phyloP scores from a whole-genome alignment of 1,140 invertebrate species.

The Tetranychus cinnabarinus region DNA sequence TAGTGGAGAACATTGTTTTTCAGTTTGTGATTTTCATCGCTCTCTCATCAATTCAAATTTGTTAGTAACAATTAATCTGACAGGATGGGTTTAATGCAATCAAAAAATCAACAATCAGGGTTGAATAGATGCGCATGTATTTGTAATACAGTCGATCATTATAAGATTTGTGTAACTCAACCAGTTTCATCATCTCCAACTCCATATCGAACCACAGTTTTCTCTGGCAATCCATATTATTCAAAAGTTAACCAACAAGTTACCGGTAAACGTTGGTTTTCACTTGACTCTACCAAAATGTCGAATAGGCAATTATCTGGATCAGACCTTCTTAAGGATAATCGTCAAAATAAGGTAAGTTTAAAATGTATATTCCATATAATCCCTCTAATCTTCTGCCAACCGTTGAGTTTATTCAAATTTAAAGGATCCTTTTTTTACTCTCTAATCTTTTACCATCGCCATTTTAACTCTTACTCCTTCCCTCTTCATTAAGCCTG shows the following conservation, averaged over 20 bases:
- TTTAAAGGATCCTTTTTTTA: neutral
- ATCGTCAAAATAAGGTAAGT: neutral
- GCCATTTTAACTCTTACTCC: neutral
- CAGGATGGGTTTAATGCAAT: no score
- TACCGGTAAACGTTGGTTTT: neutral
- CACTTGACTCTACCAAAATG: neutral
- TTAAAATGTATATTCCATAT: neutral
- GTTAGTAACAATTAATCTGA: no score
- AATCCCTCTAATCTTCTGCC: neutral
- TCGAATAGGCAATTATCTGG: neutral
- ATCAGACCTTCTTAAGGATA: neutral
- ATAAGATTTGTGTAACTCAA: no score
- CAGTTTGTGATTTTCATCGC: no score
- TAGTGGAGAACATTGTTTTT: no score
- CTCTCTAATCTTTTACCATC: neutral
- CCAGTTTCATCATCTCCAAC: no score
- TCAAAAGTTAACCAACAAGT: neutral
- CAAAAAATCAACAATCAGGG: no score
- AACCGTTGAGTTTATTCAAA: neutral
- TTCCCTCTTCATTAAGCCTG: neutral
- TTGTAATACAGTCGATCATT: no score
- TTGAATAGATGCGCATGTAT: no score
- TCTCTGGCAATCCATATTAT: neutral
- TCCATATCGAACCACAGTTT: neutral
- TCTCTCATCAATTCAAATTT: no score